phyloP scores from a whole-genome alignment of 2,888 invertebrate genomes.

The Chrysina gloriosa region DNA sequence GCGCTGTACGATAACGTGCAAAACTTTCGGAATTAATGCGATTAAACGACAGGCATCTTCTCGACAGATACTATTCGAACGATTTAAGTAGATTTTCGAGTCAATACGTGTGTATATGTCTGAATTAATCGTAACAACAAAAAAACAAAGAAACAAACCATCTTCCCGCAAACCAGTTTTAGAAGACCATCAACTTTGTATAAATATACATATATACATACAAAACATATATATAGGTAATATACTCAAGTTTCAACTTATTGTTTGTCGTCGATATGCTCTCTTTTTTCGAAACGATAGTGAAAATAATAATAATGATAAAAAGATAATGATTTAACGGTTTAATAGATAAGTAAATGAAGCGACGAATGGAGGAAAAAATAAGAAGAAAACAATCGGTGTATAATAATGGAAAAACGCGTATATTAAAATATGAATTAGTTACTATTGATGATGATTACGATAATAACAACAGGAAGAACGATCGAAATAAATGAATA shows the following conservation, averaged over 20 bases:
- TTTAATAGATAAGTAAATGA: no score
- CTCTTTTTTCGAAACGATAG: slow-evolving; percentile 28
- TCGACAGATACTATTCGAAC: slow-evolving; percentile 1
- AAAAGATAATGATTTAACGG: not conserved
- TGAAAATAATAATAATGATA: slow-evolving; percentile 12
- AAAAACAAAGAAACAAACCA: slow-evolving; percentile 6
- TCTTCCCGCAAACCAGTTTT: slow-evolving; percentile 29
- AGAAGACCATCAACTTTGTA: slow-evolving; percentile 4
- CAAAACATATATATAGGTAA: no score
- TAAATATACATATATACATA: slow-evolving; percentile 32
- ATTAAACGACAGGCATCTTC: slow-evolving; percentile 9
- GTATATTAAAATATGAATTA: slow-evolving; percentile 40
- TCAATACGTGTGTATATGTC: slow-evolving; percentile 17
- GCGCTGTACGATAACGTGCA: not conserved
- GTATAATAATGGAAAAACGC: slow-evolving; percentile 38
- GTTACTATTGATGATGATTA: slow-evolving; percentile 38
- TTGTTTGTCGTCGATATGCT: slow-evolving; percentile 25
- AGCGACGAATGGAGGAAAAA: slow-evolving; percentile 18
- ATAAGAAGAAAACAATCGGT: slow-evolving; percentile 31
- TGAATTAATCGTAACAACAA: slow-evolving; percentile 15
- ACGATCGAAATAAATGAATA: not conserved
- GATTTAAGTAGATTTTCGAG: not conserved
- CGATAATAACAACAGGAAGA: slow-evolving; percentile 7
- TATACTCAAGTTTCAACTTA: slow-evolving; percentile 23
- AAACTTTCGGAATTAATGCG: not conserved